Evolutionary conservation across 2,888 invertebrate genomes (phyloP).

Genomic region (Argyra leucocephala): DNA sequence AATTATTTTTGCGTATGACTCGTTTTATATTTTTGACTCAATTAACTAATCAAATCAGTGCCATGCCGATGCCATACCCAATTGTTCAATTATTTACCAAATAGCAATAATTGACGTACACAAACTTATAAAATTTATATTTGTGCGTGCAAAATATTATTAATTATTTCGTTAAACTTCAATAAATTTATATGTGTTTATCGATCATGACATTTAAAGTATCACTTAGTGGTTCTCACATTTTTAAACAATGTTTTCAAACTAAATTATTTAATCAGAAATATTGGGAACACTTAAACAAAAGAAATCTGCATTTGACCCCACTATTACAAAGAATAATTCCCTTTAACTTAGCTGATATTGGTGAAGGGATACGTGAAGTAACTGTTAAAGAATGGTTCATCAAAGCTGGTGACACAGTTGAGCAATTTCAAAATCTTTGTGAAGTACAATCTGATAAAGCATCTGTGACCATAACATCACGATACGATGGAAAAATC

Average conservation of each 20-base stretch:
- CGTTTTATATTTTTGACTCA: no score
- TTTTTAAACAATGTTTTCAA: background rate
- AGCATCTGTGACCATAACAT: conserved; percentile 97
- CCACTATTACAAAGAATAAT: conserved; percentile 51
- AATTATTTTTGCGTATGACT: no score
- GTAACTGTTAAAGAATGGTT: conserved; percentile 98
- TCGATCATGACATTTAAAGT: background rate
- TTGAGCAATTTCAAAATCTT: conserved; percentile 92
- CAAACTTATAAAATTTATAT: no score
- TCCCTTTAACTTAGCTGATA: conserved; percentile 89
- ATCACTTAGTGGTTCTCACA: background rate
- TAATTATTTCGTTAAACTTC: no score
- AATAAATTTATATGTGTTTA: no score
- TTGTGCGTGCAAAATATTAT: no score
- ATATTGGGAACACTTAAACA: background rate
- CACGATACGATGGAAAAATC: conserved; percentile 83
- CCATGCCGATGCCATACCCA: no score
- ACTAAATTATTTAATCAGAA: background rate
- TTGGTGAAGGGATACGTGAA: conserved; percentile 97
- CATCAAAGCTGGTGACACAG: conserved; percentile 85
- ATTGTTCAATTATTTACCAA: no score
- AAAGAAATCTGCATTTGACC: conserved; percentile 44
- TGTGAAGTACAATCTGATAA: conserved; percentile 99
- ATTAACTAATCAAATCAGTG: no score
- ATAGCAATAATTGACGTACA: no score